phyloP scores from a whole-genome alignment of 2,888 invertebrate species.

The Spicauda simplicius region DNA sequence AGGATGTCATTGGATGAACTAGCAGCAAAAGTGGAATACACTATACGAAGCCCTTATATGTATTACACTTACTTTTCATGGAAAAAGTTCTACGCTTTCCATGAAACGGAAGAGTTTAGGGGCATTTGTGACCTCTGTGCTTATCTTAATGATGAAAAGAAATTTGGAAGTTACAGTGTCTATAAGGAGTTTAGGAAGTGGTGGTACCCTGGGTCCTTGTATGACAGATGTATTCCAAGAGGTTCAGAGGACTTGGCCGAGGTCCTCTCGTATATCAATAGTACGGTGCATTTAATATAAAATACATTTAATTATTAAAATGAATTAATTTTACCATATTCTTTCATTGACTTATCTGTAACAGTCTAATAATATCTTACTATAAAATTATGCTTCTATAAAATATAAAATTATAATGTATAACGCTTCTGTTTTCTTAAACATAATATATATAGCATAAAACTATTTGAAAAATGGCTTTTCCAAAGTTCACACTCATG shows the following conservation, averaged over 20 bases:
- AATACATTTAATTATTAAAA: background rate
- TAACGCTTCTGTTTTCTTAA: too few species aligned
- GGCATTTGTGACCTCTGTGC: constrained; percentile 66
- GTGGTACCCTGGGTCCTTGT: constrained; percentile 61
- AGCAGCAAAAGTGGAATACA: constrained; percentile 54
- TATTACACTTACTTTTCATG: constrained; percentile 61
- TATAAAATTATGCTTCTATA: too few species aligned
- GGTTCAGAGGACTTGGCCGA: constrained; percentile 50
- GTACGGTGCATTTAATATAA: background rate
- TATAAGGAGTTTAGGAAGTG: constrained; percentile 61
- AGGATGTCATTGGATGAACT: constrained; percentile 49
- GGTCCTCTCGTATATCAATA: constrained; percentile 49
- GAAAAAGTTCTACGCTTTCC: constrained; percentile 60
- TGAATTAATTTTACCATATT: background rate
- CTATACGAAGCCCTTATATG: constrained; percentile 50
- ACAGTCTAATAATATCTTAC: too few species aligned
- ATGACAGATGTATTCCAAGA: constrained; percentile 45
- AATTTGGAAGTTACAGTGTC: constrained; percentile 42
- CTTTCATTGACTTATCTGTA: too few species aligned
- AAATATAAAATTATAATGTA: too few species aligned
- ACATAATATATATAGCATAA: too few species aligned
- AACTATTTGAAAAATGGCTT: too few species aligned
- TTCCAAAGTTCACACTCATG: too few species aligned
- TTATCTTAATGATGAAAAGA: constrained; percentile 53
- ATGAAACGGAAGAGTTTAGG: constrained; percentile 45